Conservation (phyloP, 2,888 invertebrate genomes). For the Caenorhabditis japonica region DNA sequence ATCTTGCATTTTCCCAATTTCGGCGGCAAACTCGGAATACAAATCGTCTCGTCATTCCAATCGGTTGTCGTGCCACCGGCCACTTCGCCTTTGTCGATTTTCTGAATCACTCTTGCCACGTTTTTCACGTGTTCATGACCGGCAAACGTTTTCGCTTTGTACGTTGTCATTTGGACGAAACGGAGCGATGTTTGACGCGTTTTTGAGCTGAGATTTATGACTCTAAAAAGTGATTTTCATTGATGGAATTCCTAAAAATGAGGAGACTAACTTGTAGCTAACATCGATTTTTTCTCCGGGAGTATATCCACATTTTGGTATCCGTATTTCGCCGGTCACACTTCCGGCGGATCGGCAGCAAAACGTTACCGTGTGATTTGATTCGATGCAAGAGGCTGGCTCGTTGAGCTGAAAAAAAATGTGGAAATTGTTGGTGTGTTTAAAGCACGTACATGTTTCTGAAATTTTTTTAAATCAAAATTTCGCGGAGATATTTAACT, state of each 20-base stretch:
- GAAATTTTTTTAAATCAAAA: too few relatives aligned
- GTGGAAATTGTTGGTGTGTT: background rate
- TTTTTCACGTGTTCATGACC: constrained; percentile 74
- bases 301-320: constrained; percentile 73
- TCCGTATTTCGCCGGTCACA: constrained; percentile 67
- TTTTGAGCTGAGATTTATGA: constrained; percentile 57
- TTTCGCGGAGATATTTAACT: too few relatives aligned
- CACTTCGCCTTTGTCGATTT: constrained; percentile 58
- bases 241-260: background rate
- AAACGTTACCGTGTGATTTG: constrained; percentile 68
- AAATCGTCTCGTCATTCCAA: constrained; percentile 62
- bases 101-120: constrained; percentile 60
- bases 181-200: constrained; percentile 36
- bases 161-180: constrained; percentile 58
- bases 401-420: constrained; percentile 64
- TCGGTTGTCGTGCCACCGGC: constrained; percentile 50
- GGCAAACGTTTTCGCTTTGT: constrained; percentile 75
- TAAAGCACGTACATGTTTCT: too few relatives aligned
- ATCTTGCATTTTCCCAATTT: constrained; percentile 73
- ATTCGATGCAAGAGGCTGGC: constrained; percentile 66
- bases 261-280: constrained; percentile 47
- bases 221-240: constrained; percentile 33
- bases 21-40: constrained; percentile 74
- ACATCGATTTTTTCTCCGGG: constrained; percentile 69
- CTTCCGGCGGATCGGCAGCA: constrained; percentile 73